Base-by-base conservation (phyloP, 2,797 vertebrate species). In the Arremon aurantiirostris region DNA sequence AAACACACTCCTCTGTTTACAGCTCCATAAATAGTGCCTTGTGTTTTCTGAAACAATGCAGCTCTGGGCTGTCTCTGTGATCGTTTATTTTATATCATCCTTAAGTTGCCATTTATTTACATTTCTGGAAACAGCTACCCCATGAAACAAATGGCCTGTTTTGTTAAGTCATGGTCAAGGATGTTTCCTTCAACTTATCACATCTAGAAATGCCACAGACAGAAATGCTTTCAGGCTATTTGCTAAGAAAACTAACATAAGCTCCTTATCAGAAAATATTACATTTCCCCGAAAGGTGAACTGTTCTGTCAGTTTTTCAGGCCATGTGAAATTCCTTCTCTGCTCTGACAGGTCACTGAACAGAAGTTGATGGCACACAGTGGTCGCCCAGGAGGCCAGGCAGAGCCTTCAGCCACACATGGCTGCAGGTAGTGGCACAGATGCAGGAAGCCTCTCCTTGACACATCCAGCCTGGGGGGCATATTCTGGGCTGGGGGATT, bases 261-360 rank as follows among this genome's bases (percentile, higher is more conserved):
- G 98, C 98, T 99, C 97, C 98, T 98, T 98, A 99, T 99, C 98
- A 98, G 97, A 98, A 98, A 98, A 98, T 97, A 98, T 98, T 99
- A 98, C 94, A 94, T 98, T 98, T 97, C 93, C 97, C 97, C 32
- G 16, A 98, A 98, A 98, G 98, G 98, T 98, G 98, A 98, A 97
- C 87, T 60, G 96, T 98, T 97, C 97, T 98, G 98, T 98, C 98
- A 98, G 98, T 97, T 98, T 98, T 98, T 97, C 97, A 93, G 97
- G 96, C 97, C 98, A 97, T 96, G 98, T 97, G 95, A 98, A 98
- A 98, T 97, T 98, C 94, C 86, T 98, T 98, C 97, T 97, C 97
- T 89, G 81, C 96, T 98, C 90, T 98, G 98, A 99, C 98, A 98
- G 98, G 98, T 98, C 98, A 98, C 95, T 97, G 97, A 97, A 96